A percentile compares a stretch with the other conserved stretches of the same genome.
phyloP scores from a whole-genome alignment of 2,113 vertebrate genomes.

The Pollimyrus isidori region DNA sequence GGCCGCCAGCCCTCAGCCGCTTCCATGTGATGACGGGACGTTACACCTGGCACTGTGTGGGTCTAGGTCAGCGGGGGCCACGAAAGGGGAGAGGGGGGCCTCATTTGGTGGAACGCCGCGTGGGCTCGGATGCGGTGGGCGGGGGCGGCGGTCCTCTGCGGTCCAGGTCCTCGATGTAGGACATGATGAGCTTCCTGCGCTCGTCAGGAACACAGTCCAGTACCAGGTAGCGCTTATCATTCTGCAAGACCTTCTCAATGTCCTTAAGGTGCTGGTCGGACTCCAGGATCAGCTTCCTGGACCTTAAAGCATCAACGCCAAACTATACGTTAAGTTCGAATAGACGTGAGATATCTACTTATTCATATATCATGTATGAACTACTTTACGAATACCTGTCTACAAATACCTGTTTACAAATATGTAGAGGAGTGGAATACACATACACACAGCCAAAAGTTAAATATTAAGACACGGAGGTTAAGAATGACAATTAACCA shows the following conservation, averaged over 20 bases:
- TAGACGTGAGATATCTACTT: too few species aligned
- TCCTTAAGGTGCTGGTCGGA: slow-evolving; percentile 96
- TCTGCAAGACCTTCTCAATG: slow-evolving; percentile 94
- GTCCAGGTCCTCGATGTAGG: slow-evolving; percentile 95
- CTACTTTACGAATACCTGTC: too few species aligned
- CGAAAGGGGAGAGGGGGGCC: slow-evolving; percentile 40
- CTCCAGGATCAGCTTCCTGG: slow-evolving; percentile 93
- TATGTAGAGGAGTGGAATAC: not conserved
- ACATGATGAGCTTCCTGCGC: slow-evolving; percentile 90
- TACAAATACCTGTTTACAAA: too few species aligned
- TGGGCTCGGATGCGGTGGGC: slow-evolving; percentile 93
- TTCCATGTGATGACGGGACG: not conserved
- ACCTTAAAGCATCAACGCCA: slow-evolving; percentile 56
- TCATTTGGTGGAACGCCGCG: slow-evolving; percentile 28
- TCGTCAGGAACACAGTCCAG: slow-evolving; percentile 95
- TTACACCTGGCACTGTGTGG: slow-evolving; percentile 23
- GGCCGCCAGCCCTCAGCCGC: not conserved
- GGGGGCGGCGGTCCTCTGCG: slow-evolving; percentile 91
- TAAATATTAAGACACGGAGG: not conserved
- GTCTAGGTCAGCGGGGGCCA: slow-evolving; percentile 62
- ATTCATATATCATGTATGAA: too few species aligned
- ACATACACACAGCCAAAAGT: not conserved
- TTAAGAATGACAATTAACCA: not conserved
- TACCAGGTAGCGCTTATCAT: slow-evolving; percentile 95
- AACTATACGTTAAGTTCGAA: not conserved